A percentile compares a stretch with the other conserved stretches of the same genome.
Conservation (phyloP, 1,140 invertebrate genomes). For the Heliconius hewitsoni region DNA sequence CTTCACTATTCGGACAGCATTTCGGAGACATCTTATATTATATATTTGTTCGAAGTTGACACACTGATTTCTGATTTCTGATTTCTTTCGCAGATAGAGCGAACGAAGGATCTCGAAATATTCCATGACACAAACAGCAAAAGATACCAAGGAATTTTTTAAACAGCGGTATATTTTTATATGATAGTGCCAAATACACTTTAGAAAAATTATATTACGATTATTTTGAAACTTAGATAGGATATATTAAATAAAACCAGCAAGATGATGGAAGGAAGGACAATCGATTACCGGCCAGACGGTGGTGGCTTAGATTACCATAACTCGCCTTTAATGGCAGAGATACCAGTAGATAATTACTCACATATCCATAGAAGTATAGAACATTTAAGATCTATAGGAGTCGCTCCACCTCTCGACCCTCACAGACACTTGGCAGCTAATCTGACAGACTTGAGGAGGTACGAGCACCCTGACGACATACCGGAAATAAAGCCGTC, state of each 20-base stretch:
- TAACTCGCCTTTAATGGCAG: constrained; percentile 83
- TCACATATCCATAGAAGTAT: constrained; percentile 86
- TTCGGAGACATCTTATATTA: constrained; percentile 43
- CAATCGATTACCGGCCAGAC: constrained; percentile 82
- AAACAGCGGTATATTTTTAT: constrained; percentile 71
- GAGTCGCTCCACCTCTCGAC: constrained; percentile 81
- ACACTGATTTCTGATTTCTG: constrained; percentile 25
- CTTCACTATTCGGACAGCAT: constrained; percentile 49
- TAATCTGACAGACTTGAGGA: constrained; percentile 78
- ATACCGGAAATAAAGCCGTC: constrained; percentile 81
- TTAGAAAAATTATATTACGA: constrained; percentile 48
- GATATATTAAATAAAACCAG: constrained; percentile 56
- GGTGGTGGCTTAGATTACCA: constrained; percentile 83
- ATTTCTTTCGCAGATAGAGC: constrained; percentile 57
- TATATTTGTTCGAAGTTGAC: constrained; percentile 7
- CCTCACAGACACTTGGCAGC: constrained; percentile 77
- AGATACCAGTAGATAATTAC: constrained; percentile 83
- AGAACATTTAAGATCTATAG: constrained; percentile 84
- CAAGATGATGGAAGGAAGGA: constrained; percentile 83
- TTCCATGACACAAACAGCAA: constrained; percentile 73
- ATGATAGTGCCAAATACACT: constrained; percentile 76
- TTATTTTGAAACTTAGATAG: constrained; percentile 71
- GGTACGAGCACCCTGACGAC: constrained; percentile 79
- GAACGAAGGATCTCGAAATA: constrained; percentile 75
- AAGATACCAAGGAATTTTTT: constrained; percentile 53